Base-by-base conservation (phyloP, 2,888 invertebrate species). In the Philhelius pedissequus region DNA sequence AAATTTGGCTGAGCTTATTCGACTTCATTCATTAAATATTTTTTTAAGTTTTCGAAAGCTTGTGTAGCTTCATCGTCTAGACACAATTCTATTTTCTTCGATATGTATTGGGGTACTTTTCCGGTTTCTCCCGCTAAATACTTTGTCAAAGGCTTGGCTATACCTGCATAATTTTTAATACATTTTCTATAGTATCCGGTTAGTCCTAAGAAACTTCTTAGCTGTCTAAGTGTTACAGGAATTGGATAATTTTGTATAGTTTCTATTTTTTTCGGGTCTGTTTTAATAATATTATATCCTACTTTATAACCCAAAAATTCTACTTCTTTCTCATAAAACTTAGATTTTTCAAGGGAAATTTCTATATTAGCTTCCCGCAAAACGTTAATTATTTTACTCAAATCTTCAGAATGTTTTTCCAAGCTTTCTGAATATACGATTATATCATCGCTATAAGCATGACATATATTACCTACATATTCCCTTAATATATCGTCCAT, bases 1-100 rank as follows among this genome's bases (percentile, higher is more conserved):
- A 62, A 82, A 27, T 77, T 15, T 11, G 32, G 60, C 7, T 74
- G 45, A 2, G n/a, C 27, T 4, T 64, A 13, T 8, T 52, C 35
- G 1, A 20, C 20, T 43, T 60, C 38, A 1, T 20, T 50, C 2
- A 20, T 11, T 4, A 52, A 25, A 3, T 50, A 13, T 2, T 8
- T 15, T 15, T 71, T 73, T 8, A 35, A 27, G 22, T 4, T 68
- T 3, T 66, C 40, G 13, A 73, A 69, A n/a, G 62, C 52, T 8
- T 40, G 3, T 0, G n/a, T 27, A 8, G 22, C 60, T 20, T 60
- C 30, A 3, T 32, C 15, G 20, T 66, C 54, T 7, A 58, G 5
- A 1, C 1, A 13, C 11, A 70, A 38, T 5, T 25, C 27, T 9
- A 64, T 70, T 45, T 77, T 64, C 25, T 54, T 77, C 20, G 62